These are phyloP conservation scores for Potamarius usumacintae DNA, from an alignment of 2,113 vertebrate species.

Conservation along the genomic window DNA sequence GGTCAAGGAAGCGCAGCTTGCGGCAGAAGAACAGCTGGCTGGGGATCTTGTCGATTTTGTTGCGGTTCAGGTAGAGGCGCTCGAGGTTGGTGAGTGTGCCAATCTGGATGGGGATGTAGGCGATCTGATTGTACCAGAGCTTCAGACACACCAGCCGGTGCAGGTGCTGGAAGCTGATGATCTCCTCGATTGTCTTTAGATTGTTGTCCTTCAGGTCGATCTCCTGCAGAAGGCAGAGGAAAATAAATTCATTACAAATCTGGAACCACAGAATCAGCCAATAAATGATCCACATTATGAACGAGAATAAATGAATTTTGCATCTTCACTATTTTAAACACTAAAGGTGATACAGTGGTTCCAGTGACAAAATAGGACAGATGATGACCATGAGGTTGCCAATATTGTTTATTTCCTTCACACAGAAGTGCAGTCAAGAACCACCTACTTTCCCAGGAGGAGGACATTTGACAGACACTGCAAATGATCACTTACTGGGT, in stretches of 20 bases:
- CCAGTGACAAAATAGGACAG: background rate
- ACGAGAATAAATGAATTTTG: background rate
- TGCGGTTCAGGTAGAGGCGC: constrained; percentile 87
- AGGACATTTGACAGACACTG: too few relatives aligned
- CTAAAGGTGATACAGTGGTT: background rate
- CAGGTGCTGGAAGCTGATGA: too few relatives aligned
- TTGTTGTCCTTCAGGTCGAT: constrained; percentile 88
- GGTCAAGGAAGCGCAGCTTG: constrained; percentile 91
- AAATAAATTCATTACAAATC: background rate
- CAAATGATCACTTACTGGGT: background rate
- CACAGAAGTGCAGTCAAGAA: too few relatives aligned
- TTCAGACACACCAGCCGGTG: constrained; percentile 92
- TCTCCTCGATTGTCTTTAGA: too few relatives aligned
- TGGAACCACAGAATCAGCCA: background rate
- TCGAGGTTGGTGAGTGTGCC: constrained; percentile 92
- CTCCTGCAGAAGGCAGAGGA: constrained; percentile 72
- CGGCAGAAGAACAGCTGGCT: constrained; percentile 93
- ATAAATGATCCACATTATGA: background rate
- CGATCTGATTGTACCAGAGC: constrained; percentile 98
- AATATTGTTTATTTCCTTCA: background rate
- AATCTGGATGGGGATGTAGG: constrained; percentile 96
- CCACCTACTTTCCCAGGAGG: too few relatives aligned
- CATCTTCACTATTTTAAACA: background rate
- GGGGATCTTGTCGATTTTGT: constrained; percentile 69
- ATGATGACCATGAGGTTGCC: background rate